Evolutionary conservation across 2,113 vertebrate genomes (phyloP), one percentile per base, ranked within the genome.

Genomic region (Acrocephalus kingi): DNA sequence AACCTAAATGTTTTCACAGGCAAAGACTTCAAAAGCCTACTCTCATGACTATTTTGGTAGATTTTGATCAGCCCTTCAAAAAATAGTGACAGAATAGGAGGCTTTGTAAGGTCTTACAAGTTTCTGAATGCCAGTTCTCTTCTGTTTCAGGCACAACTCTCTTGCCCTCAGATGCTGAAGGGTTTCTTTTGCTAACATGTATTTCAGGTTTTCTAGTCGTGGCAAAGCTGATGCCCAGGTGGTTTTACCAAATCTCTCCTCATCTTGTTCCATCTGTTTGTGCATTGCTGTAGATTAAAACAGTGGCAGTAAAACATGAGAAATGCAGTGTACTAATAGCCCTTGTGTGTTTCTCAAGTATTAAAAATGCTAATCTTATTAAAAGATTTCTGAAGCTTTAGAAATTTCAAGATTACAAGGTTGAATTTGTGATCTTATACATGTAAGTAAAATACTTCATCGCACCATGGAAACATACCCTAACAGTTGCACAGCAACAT

Each of bases 241-340:
- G 18, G 98, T 98, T 61, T 98, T 98, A 84, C 99, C 99, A 93
- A 99, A 99, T 41, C 98, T 98, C 84, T 97, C 91, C 79, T 94
- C 97, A 84, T 99, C 99, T 67, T 97, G 98, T 80, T 99, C 98
- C 99, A 99, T 99, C 92, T 99, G 98, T 95, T 98, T 99, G 83
- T 98, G 93, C 99, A 99, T 99, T 82, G 97, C 99, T 99, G 96
- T 31, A 41, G 45, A 92, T 78, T 45, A 39, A 89, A 87, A 93
- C 58, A 81, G 37, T 15, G 35, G 33, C 39, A 92, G 18, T 24
- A 87, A 71, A 31, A 86, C 13, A 76, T 30, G 13, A 95, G 73
- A 94, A 91, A 91, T 41, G 10, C 41, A 71, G 71, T 27, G 39
- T 27, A 82, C 7, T 54, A 52, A 77, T 2, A 89, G n/a, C 46